A percentile compares a stretch with the other conserved stretches of the same genome.
Evolutionary conservation across 2,888 invertebrate genomes (phyloP).

Genomic region (Mystacides longicornis): DNA sequence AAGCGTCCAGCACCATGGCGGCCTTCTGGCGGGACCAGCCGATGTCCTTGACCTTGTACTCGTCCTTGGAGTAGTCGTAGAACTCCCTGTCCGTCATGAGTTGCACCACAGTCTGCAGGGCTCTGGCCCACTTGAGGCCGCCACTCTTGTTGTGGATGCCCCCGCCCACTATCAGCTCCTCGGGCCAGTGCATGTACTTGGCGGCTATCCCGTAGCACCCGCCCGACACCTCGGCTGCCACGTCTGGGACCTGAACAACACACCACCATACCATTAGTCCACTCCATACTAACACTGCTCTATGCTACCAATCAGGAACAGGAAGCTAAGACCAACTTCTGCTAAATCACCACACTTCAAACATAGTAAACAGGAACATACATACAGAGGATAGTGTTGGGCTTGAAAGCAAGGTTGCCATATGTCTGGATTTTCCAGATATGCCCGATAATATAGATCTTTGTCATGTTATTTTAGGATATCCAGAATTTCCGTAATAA

Average conservation of each 20-base stretch:
- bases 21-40: constrained; percentile 94
- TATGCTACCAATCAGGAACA: no score
- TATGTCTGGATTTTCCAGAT: no score
- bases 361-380: no score
- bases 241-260: constrained; percentile 63
- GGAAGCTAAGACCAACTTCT: no score
- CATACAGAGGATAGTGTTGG: no score
- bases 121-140: constrained; percentile 85
- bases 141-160: constrained; percentile 83
- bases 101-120: constrained; percentile 92
- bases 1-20: constrained; percentile 78
- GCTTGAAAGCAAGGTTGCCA: no score
- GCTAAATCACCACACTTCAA: no score
- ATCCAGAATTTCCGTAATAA: no score
- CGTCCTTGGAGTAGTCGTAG: constrained; percentile 78
- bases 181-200: constrained; percentile 98
- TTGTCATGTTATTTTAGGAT: no score
- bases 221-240: constrained; percentile 86
- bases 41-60: constrained; percentile 82
- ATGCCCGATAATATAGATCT: no score
- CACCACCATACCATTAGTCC: no score
- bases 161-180: constrained; percentile 93
- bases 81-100: constrained; percentile 92
- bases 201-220: constrained; percentile 98
- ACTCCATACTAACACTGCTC: no score